These are phyloP conservation scores for Esperia sulphurella DNA, from an alignment of 2,888 invertebrate genomes.

Conservation along the genomic window DNA sequence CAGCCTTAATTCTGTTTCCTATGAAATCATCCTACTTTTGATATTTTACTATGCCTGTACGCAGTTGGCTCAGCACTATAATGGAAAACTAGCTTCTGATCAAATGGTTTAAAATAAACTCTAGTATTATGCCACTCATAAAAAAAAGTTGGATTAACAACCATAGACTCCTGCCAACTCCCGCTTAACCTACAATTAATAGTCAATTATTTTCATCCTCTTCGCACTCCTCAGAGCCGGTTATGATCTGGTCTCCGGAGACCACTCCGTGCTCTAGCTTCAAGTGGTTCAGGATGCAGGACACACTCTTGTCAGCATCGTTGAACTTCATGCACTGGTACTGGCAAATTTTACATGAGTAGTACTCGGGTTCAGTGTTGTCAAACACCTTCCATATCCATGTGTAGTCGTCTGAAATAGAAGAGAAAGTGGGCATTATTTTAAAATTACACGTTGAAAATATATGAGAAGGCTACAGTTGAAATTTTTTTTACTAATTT, in stretches of 20 bases:
- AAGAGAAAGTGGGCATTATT: background rate
- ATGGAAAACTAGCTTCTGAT: too few relatives aligned
- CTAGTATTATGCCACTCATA: too few relatives aligned
- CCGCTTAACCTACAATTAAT: background rate
- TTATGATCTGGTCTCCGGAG: conserved; percentile 67
- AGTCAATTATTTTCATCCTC: conserved; percentile 16
- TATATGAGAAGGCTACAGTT: too few relatives aligned
- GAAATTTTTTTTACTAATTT: too few relatives aligned
- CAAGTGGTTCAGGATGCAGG: conserved; percentile 49
- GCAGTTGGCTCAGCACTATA: too few relatives aligned
- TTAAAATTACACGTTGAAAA: too few relatives aligned
- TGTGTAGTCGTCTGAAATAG: conserved; percentile 41
- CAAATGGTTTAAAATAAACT: too few relatives aligned
- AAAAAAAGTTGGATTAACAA: too few relatives aligned
- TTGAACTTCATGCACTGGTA: conserved; percentile 43
- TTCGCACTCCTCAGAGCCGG: conserved; percentile 42
- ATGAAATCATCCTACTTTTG: too few relatives aligned
- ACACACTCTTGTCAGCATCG: conserved; percentile 39
- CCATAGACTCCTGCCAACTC: too few relatives aligned
- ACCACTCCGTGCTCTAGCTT: conserved; percentile 60
- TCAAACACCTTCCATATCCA: conserved; percentile 74
- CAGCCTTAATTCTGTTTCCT: too few relatives aligned
- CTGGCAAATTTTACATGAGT: conserved; percentile 66
- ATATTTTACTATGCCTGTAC: too few relatives aligned
- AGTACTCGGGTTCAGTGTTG: conserved; percentile 39